Evolutionary conservation across 2,888 invertebrate species (phyloP).

Genomic region (Tuberolachnus salignus): DNA sequence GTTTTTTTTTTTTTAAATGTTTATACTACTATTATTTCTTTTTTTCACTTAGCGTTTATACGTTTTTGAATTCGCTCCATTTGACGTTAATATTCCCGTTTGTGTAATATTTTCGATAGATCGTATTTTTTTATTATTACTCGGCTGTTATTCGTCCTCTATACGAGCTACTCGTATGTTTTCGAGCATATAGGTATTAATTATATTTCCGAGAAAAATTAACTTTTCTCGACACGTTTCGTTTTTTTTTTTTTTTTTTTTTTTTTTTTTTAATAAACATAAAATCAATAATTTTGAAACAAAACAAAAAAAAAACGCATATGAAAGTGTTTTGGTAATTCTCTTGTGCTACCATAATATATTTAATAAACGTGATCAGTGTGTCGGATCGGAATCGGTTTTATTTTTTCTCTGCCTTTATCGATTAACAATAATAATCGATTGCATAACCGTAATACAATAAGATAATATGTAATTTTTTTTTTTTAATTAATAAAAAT

Average conservation of each 20-base stretch:
- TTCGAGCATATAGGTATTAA: not conserved
- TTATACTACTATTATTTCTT: too few relatives aligned
- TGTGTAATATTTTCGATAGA: not conserved
- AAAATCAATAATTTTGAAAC: not conserved
- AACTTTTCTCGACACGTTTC: constrained; percentile 4
- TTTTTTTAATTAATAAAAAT: too few relatives aligned
- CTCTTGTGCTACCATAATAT: not conserved
- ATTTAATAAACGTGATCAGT: constrained; percentile 4
- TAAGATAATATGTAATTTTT: too few relatives aligned
- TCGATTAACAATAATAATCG: too few relatives aligned
- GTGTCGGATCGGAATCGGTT: not conserved
- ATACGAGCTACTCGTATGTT: too few relatives aligned
- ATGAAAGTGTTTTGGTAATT: not conserved
- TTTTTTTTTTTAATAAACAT: not conserved
- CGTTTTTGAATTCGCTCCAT: not conserved
- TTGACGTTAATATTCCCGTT: constrained; percentile 5
- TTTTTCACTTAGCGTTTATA: not conserved
- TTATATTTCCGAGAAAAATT: constrained; percentile 6
- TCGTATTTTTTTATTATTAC: not conserved
- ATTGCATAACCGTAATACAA: too few relatives aligned
- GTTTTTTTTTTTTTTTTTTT: not conserved
- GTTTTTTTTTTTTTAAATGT: too few relatives aligned
- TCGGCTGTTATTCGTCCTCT: too few relatives aligned
- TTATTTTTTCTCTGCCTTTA: too few relatives aligned
- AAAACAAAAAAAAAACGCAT: not conserved